phyloP scores from a whole-genome alignment of 1,140 invertebrate genomes.

The Tyrophagus putrescentiae region DNA sequence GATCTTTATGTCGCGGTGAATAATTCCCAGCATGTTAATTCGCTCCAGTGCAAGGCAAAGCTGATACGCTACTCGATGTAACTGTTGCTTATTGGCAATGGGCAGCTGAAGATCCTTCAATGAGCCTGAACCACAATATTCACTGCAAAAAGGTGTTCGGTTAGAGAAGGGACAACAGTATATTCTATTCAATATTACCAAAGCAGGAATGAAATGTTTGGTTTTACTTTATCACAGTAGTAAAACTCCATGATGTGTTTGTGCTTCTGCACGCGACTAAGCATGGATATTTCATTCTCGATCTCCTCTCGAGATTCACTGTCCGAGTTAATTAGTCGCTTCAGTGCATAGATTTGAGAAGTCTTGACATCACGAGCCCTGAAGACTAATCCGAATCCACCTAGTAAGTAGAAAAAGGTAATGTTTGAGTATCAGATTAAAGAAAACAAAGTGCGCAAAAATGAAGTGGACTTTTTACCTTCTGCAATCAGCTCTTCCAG shows the following conservation, averaged over 20 bases:
- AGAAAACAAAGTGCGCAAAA: too few relatives aligned
- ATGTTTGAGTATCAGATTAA: neutral
- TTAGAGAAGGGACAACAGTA: neutral
- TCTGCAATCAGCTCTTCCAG: constrained; percentile 81
- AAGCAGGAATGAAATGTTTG: constrained; percentile 24
- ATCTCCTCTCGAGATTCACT: constrained; percentile 23
- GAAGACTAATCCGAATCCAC: constrained; percentile 25
- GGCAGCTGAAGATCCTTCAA: constrained; percentile 21
- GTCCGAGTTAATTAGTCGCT: constrained; percentile 21
- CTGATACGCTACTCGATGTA: constrained; percentile 23
- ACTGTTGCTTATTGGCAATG: constrained; percentile 7
- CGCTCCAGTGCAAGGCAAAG: constrained; percentile 14
- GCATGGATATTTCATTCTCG: constrained; percentile 24
- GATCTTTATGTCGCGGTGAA: constrained; percentile 31
- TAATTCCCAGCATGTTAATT: constrained; percentile 22
- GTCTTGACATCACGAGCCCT: constrained; percentile 20
- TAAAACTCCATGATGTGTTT: constrained; percentile 25
- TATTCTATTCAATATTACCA: constrained; percentile 19
- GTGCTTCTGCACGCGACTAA: constrained; percentile 21
- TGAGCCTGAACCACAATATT: constrained; percentile 25
- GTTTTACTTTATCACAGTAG: constrained; percentile 17
- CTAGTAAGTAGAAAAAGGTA: constrained; percentile 5
- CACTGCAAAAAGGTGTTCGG: constrained; percentile 18
- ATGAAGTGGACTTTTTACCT: too few relatives aligned
- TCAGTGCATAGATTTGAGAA: constrained; percentile 20